phyloP scores from a whole-genome alignment of 1,140 invertebrate species.

The Rhizoglyphus robini region DNA sequence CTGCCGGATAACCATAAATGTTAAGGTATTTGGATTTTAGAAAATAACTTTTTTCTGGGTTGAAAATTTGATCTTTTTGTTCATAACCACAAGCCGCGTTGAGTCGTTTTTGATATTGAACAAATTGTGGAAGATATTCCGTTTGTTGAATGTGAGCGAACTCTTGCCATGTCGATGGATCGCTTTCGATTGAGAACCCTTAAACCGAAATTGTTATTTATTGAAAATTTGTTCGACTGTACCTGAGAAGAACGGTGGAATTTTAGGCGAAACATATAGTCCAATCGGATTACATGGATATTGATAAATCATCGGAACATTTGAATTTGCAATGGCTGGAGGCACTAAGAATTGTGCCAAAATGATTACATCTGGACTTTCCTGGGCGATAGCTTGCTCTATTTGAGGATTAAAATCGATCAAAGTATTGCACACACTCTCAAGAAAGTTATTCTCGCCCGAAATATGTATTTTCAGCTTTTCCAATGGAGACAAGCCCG shows the following conservation, averaged over 20 bases:
- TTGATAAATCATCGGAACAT: not conserved
- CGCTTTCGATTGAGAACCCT: no score
- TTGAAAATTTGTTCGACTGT: no score
- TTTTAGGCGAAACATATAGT: not conserved
- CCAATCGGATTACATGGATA: not conserved
- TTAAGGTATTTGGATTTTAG: constrained; percentile 18
- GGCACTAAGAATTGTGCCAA: not conserved
- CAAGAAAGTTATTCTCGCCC: not conserved
- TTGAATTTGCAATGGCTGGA: not conserved
- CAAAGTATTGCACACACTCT: not conserved
- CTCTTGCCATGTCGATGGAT: not conserved
- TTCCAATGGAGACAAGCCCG: not conserved
- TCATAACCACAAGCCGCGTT: not conserved
- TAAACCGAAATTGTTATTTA: no score
- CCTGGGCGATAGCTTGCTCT: not conserved
- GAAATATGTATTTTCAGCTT: not conserved
- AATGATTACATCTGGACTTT: not conserved
- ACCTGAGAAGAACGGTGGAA: not conserved
- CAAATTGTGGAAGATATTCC: not conserved
- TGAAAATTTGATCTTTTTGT: not conserved
- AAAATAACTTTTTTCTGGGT: not conserved
- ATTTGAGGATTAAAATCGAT: not conserved
- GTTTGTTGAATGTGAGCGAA: not conserved
- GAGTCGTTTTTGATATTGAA: not conserved
- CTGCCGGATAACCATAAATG: constrained; percentile 18